These are phyloP conservation scores for Caenorhabditis becei DNA, from an alignment of 2,888 invertebrate species.

Conservation along the genomic window DNA sequence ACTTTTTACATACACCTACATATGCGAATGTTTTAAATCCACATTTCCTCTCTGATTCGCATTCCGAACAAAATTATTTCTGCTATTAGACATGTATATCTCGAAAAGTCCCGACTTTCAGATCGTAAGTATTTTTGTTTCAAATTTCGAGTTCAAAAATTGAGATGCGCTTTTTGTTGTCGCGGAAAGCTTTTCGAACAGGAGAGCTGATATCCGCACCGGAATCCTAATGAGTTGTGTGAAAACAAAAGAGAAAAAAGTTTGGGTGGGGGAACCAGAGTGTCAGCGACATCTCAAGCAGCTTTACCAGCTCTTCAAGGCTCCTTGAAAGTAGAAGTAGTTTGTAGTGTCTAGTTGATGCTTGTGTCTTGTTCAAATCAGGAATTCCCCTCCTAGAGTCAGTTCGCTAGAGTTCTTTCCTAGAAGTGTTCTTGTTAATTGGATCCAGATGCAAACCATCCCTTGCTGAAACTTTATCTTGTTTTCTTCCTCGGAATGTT, in stretches of 20 bases:
- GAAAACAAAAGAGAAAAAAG: conserved; percentile 13
- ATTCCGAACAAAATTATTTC: not conserved
- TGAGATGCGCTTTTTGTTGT: conserved; percentile 20
- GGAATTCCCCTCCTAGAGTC: not conserved
- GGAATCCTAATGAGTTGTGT: conserved; percentile 31
- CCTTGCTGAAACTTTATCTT: not conserved
- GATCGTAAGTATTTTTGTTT: not conserved
- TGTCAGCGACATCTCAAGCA: conserved; percentile 5
- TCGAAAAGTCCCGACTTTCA: conserved; percentile 15
- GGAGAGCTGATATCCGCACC: not conserved
- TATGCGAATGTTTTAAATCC: conserved; percentile 10
- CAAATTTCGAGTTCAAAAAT: not conserved
- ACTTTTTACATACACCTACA: not conserved
- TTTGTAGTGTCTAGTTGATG: not conserved
- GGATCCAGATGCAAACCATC: not conserved
- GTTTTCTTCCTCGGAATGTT: not conserved
- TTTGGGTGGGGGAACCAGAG: too few species aligned
- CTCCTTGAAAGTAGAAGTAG: not conserved
- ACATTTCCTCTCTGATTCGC: conserved; percentile 23
- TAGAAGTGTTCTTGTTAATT: not conserved
- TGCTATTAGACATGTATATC: conserved; percentile 20
- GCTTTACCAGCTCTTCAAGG: not conserved
- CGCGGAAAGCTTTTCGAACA: conserved; percentile 1
- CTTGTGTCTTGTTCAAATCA: conserved; percentile 11
- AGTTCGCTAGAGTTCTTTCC: not conserved